These are phyloP conservation scores for Psilanteris sp. DNA, from an alignment of 1,140 invertebrate species.

Conservation along the genomic window DNA sequence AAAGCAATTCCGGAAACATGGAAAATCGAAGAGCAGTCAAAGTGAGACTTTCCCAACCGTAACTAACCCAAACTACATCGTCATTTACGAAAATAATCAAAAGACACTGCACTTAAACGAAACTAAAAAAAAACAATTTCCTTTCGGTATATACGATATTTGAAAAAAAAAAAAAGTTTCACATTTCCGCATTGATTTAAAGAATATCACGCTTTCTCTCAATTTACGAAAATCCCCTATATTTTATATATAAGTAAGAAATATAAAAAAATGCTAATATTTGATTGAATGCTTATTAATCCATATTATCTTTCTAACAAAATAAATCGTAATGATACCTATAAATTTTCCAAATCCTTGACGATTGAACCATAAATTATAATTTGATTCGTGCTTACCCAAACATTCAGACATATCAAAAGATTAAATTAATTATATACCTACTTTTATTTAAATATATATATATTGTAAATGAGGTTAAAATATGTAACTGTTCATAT, in stretches of 20 bases:
- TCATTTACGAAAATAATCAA: slow-evolving; percentile 26
- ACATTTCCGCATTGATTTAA: slow-evolving; percentile 9
- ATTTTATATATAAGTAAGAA: slow-evolving; percentile 22
- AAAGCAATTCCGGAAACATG: slow-evolving; percentile 43
- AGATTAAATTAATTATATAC: no score
- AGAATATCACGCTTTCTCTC: slow-evolving; percentile 19
- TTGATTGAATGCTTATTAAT: slow-evolving; percentile 36
- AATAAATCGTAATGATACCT: no score
- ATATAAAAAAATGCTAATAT: slow-evolving; percentile 2
- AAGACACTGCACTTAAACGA: slow-evolving; percentile 10
- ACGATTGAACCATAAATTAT: slow-evolving; percentile 37
- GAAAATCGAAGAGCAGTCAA: slow-evolving; percentile 16
- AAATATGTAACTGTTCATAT: neutral
- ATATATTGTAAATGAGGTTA: slow-evolving; percentile 35
- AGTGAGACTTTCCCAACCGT: slow-evolving; percentile 22
- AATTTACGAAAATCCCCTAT: slow-evolving; percentile 5
- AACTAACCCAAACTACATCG: slow-evolving; percentile 26
- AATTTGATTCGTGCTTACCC: slow-evolving; percentile 27
- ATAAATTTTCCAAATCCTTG: slow-evolving; percentile 32
- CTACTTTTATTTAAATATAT: no score
- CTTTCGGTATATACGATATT: neutral
- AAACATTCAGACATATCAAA: slow-evolving; percentile 40
- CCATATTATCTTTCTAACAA: slow-evolving; percentile 11
- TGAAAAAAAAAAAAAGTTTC: slow-evolving; percentile 11
- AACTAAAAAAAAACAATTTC: slow-evolving; percentile 26